These are phyloP conservation scores for Siphamia tubifer DNA, from an alignment of 2,113 vertebrate species.

Conservation along the genomic window DNA sequence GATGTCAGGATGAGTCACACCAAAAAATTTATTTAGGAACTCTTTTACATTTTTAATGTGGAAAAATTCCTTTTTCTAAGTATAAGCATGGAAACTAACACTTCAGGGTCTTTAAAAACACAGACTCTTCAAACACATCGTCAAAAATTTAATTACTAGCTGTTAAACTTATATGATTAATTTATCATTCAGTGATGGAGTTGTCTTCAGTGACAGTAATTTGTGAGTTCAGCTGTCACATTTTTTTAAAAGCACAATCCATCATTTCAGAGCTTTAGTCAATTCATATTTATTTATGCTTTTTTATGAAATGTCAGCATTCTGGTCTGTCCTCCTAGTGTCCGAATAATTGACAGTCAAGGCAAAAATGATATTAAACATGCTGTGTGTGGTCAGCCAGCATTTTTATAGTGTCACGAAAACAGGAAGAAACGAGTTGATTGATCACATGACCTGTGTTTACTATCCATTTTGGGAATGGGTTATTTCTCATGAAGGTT, in stretches of 20 bases:
- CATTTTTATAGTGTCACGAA: neutral
- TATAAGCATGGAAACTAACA: neutral
- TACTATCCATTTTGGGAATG: too few species aligned
- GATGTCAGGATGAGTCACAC: constrained; percentile 33
- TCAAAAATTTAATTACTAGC: neutral
- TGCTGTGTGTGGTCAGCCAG: neutral
- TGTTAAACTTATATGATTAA: neutral
- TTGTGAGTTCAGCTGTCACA: neutral
- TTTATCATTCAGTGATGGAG: constrained; percentile 1
- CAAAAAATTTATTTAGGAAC: constrained; percentile 8
- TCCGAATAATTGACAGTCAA: neutral
- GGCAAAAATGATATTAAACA: neutral
- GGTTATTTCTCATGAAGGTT: too few species aligned
- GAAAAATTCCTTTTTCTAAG: neutral
- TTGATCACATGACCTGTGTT: neutral
- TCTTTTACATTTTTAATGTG: constrained; percentile 19
- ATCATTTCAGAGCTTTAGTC: constrained; percentile 1
- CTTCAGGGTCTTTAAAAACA: neutral
- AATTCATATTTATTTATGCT: constrained; percentile 21
- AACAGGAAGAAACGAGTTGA: neutral
- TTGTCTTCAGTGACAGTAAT: neutral
- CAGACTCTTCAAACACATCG: neutral
- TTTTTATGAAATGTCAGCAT: constrained; percentile 34
- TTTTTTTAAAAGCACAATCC: constrained; percentile 5
- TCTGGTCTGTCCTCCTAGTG: neutral